Percentiles rank a stretch among this genome's conserved stretches.
These are phyloP conservation scores for Eudemis profundana DNA, from an alignment of 2,888 invertebrate genomes.

Conservation along the genomic window DNA sequence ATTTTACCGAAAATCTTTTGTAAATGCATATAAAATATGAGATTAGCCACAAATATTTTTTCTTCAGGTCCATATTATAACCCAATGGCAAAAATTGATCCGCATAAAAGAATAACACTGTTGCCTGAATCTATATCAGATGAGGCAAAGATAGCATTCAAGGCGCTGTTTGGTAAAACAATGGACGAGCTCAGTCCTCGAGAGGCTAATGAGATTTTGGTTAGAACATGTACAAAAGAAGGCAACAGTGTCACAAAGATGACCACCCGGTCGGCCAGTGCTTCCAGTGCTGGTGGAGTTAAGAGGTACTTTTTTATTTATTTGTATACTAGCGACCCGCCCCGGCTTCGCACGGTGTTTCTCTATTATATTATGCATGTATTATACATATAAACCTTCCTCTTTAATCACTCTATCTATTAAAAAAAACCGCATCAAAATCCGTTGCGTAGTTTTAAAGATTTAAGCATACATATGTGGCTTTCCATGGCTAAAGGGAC, in stretches of 20 bases:
- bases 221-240: slow-evolving; percentile 89
- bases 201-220: slow-evolving; percentile 93
- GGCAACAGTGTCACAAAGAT: slow-evolving; percentile 73
- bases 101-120: slow-evolving; percentile 90
- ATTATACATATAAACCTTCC: too few species aligned
- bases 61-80: slow-evolving; percentile 84
- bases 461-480: too few species aligned
- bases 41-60: too few species aligned
- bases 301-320: slow-evolving; percentile 67
- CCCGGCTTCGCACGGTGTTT: too few species aligned
- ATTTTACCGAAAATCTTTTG: too few species aligned
- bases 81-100: slow-evolving; percentile 87
- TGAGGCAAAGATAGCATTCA: slow-evolving; percentile 87
- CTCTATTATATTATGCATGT: too few species aligned
- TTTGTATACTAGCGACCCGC: too few species aligned
- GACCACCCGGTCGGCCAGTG: slow-evolving; percentile 71
- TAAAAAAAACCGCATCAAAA: too few species aligned
- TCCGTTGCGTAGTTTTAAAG: too few species aligned
- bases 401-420: too few species aligned
- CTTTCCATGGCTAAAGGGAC: too few species aligned
- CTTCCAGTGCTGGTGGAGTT: slow-evolving; percentile 65
- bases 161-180: slow-evolving; percentile 86
- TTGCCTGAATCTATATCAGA: slow-evolving; percentile 89
- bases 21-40: too few species aligned
- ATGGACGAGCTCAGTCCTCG: slow-evolving; percentile 89